These are phyloP conservation scores for Ophioninae sp. DNA, from an alignment of 2,888 invertebrate species.

Conservation along the genomic window DNA sequence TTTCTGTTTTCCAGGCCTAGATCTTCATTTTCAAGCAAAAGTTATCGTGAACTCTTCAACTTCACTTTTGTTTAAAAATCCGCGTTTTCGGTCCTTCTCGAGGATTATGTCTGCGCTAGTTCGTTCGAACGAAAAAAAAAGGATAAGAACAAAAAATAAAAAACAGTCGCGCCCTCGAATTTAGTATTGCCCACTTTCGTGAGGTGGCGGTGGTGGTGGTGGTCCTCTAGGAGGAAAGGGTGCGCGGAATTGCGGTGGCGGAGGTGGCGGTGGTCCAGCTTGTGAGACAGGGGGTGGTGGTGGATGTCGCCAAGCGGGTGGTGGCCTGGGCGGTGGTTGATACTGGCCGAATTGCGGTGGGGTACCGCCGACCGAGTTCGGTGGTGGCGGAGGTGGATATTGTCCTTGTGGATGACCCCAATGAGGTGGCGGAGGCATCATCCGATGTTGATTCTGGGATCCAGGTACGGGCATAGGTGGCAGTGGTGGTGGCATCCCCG, in stretches of 20 bases:
- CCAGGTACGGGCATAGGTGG: slow-evolving; percentile 83
- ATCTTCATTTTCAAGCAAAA: neutral
- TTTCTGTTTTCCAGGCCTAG: neutral
- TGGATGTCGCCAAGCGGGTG: slow-evolving; percentile 87
- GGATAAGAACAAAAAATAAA: neutral
- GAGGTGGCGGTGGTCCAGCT: slow-evolving; percentile 83
- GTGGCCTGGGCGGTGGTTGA: slow-evolving; percentile 82
- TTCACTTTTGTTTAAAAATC: neutral
- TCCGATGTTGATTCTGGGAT: slow-evolving; percentile 81
- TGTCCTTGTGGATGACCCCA: slow-evolving; percentile 79
- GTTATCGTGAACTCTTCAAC: neutral
- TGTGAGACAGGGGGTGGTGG: slow-evolving; percentile 83
- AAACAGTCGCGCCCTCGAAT: neutral
- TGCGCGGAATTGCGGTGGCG: slow-evolving; percentile 81
- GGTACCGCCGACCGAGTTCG: slow-evolving; percentile 69
- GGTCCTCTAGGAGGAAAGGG: slow-evolving; percentile 87
- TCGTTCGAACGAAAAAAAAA: neutral
- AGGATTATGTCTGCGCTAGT: neutral
- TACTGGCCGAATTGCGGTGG: slow-evolving; percentile 76
- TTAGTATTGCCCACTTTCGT: slow-evolving; percentile 75
- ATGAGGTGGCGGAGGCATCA: slow-evolving; percentile 80
- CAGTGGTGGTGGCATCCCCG: slow-evolving; percentile 86
- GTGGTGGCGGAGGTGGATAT: slow-evolving; percentile 84
- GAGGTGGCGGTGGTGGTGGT: slow-evolving; percentile 86
- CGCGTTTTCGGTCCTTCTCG: neutral